Percentiles rank a stretch among this genome's conserved stretches.
phyloP scores from a whole-genome alignment of 2,888 invertebrate genomes.

The Ophonus ardosiacus region DNA sequence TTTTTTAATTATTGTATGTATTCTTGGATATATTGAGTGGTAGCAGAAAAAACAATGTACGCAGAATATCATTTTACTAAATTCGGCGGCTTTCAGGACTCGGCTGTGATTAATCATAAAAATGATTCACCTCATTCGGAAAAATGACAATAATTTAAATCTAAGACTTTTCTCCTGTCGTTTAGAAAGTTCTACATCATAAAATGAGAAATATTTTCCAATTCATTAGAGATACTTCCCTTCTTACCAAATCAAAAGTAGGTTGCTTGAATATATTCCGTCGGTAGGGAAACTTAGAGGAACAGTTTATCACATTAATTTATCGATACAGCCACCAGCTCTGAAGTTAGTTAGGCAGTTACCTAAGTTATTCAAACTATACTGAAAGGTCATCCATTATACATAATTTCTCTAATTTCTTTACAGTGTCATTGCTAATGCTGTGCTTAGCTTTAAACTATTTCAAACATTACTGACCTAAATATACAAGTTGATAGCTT shows the following conservation, averaged over 20 bases:
- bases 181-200: too few relatives aligned
- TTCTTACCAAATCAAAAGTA: background rate
- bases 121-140: too few relatives aligned
- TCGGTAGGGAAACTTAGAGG: background rate
- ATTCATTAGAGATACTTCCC: background rate
- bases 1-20: too few relatives aligned
- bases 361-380: constrained; percentile 16
- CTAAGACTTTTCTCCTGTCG: too few relatives aligned
- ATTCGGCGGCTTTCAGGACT: too few relatives aligned
- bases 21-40: too few relatives aligned
- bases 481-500: background rate
- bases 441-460: background rate
- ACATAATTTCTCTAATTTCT: constrained; percentile 14
- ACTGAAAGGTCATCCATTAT: constrained; percentile 28
- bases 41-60: too few relatives aligned
- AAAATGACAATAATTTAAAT: too few relatives aligned
- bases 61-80: too few relatives aligned
- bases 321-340: background rate
- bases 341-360: constrained; percentile 28
- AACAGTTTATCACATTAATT: background rate
- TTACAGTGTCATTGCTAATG: background rate
- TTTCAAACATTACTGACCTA: constrained; percentile 1
- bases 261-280: background rate
- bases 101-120: too few relatives aligned
- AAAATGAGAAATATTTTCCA: too few relatives aligned